Percentiles rank a stretch among this genome's conserved stretches.
These are phyloP conservation scores for Drosophila subquinaria DNA, from an alignment of 2,888 invertebrate genomes.

Conservation along the genomic window DNA sequence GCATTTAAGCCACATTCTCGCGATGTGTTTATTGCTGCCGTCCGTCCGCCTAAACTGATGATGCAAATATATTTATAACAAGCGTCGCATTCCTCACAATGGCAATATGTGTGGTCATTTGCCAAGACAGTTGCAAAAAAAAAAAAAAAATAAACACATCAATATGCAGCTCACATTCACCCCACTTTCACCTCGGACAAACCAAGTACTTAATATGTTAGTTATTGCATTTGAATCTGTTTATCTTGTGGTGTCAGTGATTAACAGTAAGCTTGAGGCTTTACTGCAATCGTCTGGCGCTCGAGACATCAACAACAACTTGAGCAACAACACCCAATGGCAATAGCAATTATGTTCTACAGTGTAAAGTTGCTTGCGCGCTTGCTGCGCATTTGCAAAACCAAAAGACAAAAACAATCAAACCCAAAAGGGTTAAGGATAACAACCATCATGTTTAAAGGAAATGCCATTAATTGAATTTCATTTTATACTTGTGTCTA, in stretches of 20 bases:
- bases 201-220: constrained; percentile 33
- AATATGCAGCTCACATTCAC: not conserved
- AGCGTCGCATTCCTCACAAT: not conserved
- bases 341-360: constrained; percentile 4
- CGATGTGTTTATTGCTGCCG: constrained; percentile 10
- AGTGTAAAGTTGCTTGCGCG: not conserved
- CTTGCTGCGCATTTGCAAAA: not conserved
- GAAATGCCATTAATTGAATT: constrained; percentile 18
- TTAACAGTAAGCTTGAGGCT: constrained; percentile 55
- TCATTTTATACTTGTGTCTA: not conserved
- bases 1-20: constrained; percentile 26
- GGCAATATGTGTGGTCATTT: constrained; percentile 10
- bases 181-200: not conserved
- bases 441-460: constrained; percentile 6
- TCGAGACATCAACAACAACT: constrained; percentile 12
- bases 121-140: constrained; percentile 3
- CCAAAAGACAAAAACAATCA: constrained; percentile 6
- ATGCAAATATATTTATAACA: constrained; percentile 61
- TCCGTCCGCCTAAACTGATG: constrained; percentile 44
- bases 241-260: constrained; percentile 55
- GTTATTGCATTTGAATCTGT: constrained; percentile 55
- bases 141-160: constrained; percentile 6
- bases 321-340: constrained; percentile 12
- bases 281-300: constrained; percentile 19
- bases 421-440: constrained; percentile 7